Conservation (phyloP, 1,140 invertebrate genomes). For the Panagrolaimus sp. region DNA sequence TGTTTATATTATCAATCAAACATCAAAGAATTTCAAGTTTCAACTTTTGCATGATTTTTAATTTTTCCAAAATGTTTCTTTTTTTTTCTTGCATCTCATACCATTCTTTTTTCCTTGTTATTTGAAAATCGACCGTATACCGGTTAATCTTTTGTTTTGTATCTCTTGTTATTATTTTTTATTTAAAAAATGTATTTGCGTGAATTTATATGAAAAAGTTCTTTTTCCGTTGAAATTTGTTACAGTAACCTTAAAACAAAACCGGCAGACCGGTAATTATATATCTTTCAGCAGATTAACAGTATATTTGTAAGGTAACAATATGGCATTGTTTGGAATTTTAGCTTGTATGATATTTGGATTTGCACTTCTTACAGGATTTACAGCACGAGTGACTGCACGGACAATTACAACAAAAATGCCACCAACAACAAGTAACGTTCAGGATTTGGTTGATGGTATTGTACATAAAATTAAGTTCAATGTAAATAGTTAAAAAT, state of each 20-base stretch:
- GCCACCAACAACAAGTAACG: background rate
- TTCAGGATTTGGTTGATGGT: conserved; percentile 2
- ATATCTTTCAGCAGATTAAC: too few relatives aligned
- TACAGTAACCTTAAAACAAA: background rate
- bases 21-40: too few relatives aligned
- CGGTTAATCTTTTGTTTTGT: too few relatives aligned
- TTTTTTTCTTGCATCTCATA: too few relatives aligned
- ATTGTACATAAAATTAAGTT: background rate
- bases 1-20: background rate
- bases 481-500: background rate
- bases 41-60: too few relatives aligned
- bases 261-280: background rate
- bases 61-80: too few relatives aligned
- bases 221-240: background rate
- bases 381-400: background rate
- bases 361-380: background rate
- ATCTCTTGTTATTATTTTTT: conserved; percentile 10
- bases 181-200: background rate
- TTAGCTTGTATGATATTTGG: background rate
- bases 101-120: too few relatives aligned
- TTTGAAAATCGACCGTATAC: too few relatives aligned
- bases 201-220: background rate
- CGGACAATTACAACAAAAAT: background rate
- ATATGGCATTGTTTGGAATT: too few relatives aligned
- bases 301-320: too few relatives aligned